These are phyloP conservation scores for Sebastes schlegelii DNA, from an alignment of 2,113 vertebrate genomes.

Conservation along the genomic window DNA sequence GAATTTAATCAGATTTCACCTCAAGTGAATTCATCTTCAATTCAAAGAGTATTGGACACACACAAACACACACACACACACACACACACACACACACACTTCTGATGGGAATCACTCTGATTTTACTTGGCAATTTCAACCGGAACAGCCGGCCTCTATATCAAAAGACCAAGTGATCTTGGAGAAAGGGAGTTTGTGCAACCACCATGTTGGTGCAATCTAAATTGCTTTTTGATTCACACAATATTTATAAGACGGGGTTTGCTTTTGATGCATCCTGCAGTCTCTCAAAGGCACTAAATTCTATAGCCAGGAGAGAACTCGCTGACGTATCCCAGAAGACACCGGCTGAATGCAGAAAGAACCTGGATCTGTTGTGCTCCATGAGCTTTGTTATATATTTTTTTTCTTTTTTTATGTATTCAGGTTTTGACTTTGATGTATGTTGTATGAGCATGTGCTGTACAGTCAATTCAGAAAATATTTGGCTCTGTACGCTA, in stretches of 20 bases:
- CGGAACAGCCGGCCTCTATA: slow-evolving; percentile 29
- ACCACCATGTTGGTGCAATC: slow-evolving; percentile 25
- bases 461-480: neutral
- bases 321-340: slow-evolving; percentile 7
- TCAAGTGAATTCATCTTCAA: slow-evolving; percentile 39
- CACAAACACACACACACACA: slow-evolving; percentile 9
- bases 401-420: neutral
- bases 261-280: slow-evolving; percentile 24
- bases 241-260: slow-evolving; percentile 27
- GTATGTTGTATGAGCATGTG: neutral
- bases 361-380: neutral
- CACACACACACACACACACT: neutral
- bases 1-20: slow-evolving; percentile 27
- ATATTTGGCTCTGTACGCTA: neutral
- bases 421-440: neutral
- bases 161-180: slow-evolving; percentile 54
- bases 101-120: slow-evolving; percentile 30
- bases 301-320: slow-evolving; percentile 2
- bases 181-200: slow-evolving; percentile 2
- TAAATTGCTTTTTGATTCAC: slow-evolving; percentile 54
- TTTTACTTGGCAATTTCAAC: slow-evolving; percentile 24
- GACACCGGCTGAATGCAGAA: neutral
- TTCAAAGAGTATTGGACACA: slow-evolving; percentile 13
- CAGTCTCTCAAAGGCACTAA: slow-evolving; percentile 7
- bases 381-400: neutral